phyloP scores from a whole-genome alignment of 2,888 invertebrate species.

The Onchidella celtica region DNA sequence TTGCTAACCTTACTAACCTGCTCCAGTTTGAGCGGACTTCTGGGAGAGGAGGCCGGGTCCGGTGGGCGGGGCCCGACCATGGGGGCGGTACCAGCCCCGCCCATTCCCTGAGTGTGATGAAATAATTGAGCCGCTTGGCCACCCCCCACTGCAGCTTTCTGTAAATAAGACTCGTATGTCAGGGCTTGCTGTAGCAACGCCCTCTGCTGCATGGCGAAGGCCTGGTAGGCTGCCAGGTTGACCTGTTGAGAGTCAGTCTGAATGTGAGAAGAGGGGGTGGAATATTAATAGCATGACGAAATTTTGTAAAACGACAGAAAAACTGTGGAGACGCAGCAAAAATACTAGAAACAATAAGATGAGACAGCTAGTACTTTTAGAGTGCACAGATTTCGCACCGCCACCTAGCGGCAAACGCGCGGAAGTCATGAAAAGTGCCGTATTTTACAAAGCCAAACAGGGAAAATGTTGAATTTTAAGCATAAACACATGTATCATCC shows the following conservation, averaged over 20 bases:
- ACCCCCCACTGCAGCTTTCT: conserved; percentile 59
- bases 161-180: conserved; percentile 72
- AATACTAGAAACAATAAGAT: too few species aligned
- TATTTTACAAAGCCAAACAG: too few species aligned
- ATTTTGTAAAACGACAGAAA: neutral
- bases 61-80: conserved; percentile 37
- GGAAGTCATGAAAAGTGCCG: too few species aligned
- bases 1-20: conserved; percentile 61
- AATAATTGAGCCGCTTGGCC: conserved; percentile 50
- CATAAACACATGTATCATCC: too few species aligned
- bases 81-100: conserved; percentile 33
- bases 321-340: neutral
- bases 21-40: conserved; percentile 64
- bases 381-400: too few species aligned
- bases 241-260: conserved; percentile 55
- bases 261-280: too few species aligned
- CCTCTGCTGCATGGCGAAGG: conserved; percentile 71
- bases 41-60: conserved; percentile 50
- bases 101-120: conserved; percentile 49
- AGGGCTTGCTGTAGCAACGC: conserved; percentile 72
- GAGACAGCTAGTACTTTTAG: too few species aligned
- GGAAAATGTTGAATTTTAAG: neutral
- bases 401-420: too few species aligned
- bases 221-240: conserved; percentile 73
- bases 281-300: neutral